Evolutionary conservation across 2,113 vertebrate species (phyloP).

Genomic region (Sarotherodon lohbergeri): DNA sequence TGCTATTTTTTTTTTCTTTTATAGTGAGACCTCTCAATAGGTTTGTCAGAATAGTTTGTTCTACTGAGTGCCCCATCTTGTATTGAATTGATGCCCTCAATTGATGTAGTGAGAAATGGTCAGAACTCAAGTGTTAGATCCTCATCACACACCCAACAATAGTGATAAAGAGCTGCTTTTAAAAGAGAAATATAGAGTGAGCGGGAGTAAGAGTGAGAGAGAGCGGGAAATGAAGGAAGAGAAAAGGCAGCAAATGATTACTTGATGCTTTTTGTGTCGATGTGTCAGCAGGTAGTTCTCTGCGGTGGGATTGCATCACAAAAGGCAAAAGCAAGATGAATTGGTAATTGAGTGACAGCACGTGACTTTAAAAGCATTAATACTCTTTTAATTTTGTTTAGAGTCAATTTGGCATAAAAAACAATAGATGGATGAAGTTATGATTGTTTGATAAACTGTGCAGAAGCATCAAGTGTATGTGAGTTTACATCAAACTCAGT

Average conservation of each 20-base stretch:
- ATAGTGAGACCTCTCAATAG: not conserved
- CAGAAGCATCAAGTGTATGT: not conserved
- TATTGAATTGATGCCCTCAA: not conserved
- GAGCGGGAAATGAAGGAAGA: not conserved
- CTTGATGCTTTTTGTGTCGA: not conserved
- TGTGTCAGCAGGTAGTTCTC: not conserved
- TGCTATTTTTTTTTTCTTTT: not conserved
- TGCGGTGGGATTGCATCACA: not conserved
- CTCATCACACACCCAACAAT: not conserved
- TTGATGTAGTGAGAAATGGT: not conserved
- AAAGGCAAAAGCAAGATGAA: not conserved
- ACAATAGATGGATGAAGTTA: not conserved
- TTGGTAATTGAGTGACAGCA: not conserved
- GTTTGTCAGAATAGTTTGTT: not conserved
- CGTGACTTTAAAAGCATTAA: not conserved
- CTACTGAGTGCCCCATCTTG: conserved; percentile 3
- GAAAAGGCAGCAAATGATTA: not conserved
- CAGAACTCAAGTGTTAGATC: not conserved
- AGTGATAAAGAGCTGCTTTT: not conserved
- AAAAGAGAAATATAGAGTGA: not conserved
- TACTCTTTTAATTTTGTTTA: not conserved
- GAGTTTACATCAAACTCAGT: not conserved
- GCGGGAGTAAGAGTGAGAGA: not conserved
- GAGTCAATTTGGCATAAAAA: not conserved
- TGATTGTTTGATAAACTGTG: not conserved